phyloP scores from a whole-genome alignment of 2,113 vertebrate genomes.

The Daubentonia madagascariensis region DNA sequence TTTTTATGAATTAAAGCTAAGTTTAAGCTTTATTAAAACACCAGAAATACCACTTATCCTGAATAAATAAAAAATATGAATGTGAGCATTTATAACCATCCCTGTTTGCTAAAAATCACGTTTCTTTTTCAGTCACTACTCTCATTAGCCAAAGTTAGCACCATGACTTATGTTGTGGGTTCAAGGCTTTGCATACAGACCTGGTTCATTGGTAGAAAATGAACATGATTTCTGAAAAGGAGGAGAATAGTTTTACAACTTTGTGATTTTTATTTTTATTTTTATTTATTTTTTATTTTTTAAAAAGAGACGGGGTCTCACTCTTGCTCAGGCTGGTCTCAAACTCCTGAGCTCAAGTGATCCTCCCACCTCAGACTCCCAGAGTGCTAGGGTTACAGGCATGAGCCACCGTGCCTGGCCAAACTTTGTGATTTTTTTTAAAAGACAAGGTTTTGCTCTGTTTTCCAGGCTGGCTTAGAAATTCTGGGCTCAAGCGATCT shows the following conservation, averaged over 20 bases:
- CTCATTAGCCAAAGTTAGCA: conserved; percentile 82
- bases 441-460: too few relatives aligned
- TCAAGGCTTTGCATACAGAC: conserved; percentile 94
- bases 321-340: too few relatives aligned
- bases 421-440: too few relatives aligned
- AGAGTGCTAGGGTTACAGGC: too few relatives aligned
- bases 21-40: background rate
- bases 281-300: too few relatives aligned
- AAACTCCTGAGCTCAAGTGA: too few relatives aligned
- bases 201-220: conserved; percentile 88
- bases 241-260: conserved; percentile 93
- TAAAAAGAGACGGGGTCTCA: too few relatives aligned
- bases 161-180: conserved; percentile 90
- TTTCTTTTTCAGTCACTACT: conserved; percentile 85
- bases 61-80: background rate
- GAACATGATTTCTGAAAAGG: conserved; percentile 91
- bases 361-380: too few relatives aligned
- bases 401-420: too few relatives aligned
- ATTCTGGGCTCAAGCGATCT: too few relatives aligned
- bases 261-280: too few relatives aligned
- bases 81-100: background rate
- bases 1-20: background rate
- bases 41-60: background rate
- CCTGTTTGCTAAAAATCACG: background rate
- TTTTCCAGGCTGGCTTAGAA: too few relatives aligned